Evolutionary conservation across 2,797 vertebrate species (phyloP), one percentile per base, ranked within the genome.

Genomic region (Aplochiton taeniatus): DNA sequence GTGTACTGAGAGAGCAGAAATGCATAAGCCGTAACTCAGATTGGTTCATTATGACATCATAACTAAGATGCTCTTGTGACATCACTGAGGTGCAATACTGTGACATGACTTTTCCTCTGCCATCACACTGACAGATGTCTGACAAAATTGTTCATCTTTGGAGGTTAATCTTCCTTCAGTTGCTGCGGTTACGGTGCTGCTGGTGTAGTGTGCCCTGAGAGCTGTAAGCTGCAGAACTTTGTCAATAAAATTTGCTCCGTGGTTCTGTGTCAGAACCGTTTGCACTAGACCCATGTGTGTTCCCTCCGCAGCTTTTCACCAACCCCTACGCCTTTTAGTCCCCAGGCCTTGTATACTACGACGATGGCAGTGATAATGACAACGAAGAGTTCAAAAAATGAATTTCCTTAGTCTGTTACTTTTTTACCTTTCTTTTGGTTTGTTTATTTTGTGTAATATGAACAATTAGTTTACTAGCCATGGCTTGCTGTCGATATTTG

Each of bases 211-310:
- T 91, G 86, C 87, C 83, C 87, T 88, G 88, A 87, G 80, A 84
- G 87, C 88, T 90, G 88, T 89, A 89, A 85, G 88, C 88, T 89
- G 83, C 87, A 90, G 85, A 89, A 85, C 87, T 89, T n/a, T 90
- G 82, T 91, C 87, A 90, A 91, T 91, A 91, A 91, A 91, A 86
- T 80, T 89, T 73, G 87, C 88, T 71, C 79, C 49, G 84, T 82
- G 88, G 86, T 90, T 91, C 87, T 46, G 69, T 87, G 87, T 83
- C 76, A 78, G 86, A 90, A 82, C 89, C 72, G 66, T 77, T 14
- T 84, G 72, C 86, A 88, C 79, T 85, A 90, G 84, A 88, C 87
- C 90, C 86, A 76, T 88, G 88, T 91, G 90, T 91, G 88, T 90
- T 90, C 87, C 59, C 46, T 61, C 50, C 46, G 20, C 59, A 61